Evolutionary conservation across 2,797 vertebrate species (phyloP).

Genomic region (Microctenopoma lineatum): DNA sequence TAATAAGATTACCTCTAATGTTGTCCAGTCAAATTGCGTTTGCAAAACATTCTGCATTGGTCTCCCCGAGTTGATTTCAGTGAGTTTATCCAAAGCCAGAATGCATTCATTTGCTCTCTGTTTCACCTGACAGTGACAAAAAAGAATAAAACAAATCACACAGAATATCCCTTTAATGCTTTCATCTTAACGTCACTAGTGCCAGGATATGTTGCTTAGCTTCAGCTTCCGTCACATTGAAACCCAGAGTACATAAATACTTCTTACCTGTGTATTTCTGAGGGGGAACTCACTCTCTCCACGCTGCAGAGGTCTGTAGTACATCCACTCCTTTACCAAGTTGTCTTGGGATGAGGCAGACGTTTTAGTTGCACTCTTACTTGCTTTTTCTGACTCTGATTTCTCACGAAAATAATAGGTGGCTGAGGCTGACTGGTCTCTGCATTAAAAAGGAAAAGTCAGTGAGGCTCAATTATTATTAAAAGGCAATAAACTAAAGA

Average conservation of each 20-base stretch:
- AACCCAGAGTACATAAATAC: not conserved
- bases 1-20: constrained; percentile 83
- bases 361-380: constrained; percentile 28
- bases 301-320: constrained; percentile 82
- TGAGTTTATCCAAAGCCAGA: constrained; percentile 87
- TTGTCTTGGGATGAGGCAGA: constrained; percentile 34
- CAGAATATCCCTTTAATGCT: constrained; percentile 16
- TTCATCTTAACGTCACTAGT: not conserved
- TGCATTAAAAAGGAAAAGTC: constrained; percentile 44
- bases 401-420: constrained; percentile 88
- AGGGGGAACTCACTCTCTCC: constrained; percentile 84
- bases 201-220: not conserved
- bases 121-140: constrained; percentile 83
- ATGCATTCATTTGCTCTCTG: constrained; percentile 91
- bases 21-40: constrained; percentile 87
- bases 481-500: not conserved
- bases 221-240: not conserved
- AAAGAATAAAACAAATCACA: not conserved
- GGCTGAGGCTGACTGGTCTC: constrained; percentile 92
- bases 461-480: not conserved
- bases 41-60: constrained; percentile 84
- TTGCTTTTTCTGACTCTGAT: constrained; percentile 53
- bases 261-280: constrained; percentile 89
- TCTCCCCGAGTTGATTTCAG: constrained; percentile 86
- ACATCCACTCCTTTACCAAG: constrained; percentile 89